Evolutionary conservation across 1,140 invertebrate species (phyloP).

Genomic region (Cyphomyrmex costatus): DNA sequence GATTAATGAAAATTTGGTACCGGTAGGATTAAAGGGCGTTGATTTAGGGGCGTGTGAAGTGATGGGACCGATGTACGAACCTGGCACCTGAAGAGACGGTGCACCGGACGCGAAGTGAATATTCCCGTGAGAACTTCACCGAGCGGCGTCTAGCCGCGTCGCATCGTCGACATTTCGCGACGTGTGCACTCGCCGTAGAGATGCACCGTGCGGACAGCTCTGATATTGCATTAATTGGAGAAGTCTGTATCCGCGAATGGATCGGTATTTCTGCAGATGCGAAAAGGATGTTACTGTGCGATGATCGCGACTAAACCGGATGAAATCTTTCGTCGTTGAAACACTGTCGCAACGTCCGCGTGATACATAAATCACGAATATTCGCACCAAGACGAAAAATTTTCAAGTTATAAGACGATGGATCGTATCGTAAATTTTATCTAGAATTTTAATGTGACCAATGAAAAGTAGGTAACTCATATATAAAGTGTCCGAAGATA

Average conservation of each 20-base stretch:
- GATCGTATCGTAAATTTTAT: slow-evolving; percentile 3
- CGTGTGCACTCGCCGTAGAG: background rate
- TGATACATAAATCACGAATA: background rate
- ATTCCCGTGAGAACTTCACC: slow-evolving; percentile 61
- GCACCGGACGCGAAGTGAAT: slow-evolving; percentile 59
- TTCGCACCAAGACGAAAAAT: background rate
- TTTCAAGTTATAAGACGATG: background rate
- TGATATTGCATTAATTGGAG: slow-evolving; percentile 49
- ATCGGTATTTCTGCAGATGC: background rate
- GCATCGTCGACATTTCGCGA: slow-evolving; percentile 21
- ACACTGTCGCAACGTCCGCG: background rate
- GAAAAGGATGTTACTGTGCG: background rate
- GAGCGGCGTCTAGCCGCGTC: slow-evolving; percentile 6
- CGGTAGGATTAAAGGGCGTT: slow-evolving; percentile 17
- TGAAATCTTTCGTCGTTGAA: background rate
- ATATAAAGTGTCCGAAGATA: background rate
- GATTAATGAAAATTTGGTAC: background rate
- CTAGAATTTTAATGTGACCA: background rate
- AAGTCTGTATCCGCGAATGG: background rate
- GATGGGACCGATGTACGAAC: background rate
- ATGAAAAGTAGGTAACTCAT: background rate
- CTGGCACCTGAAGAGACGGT: slow-evolving; percentile 21
- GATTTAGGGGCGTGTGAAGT: background rate
- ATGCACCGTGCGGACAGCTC: slow-evolving; percentile 25
- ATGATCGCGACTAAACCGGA: background rate